phyloP scores from a whole-genome alignment of 1,140 invertebrate species.

The Diabrotica virgifera region DNA sequence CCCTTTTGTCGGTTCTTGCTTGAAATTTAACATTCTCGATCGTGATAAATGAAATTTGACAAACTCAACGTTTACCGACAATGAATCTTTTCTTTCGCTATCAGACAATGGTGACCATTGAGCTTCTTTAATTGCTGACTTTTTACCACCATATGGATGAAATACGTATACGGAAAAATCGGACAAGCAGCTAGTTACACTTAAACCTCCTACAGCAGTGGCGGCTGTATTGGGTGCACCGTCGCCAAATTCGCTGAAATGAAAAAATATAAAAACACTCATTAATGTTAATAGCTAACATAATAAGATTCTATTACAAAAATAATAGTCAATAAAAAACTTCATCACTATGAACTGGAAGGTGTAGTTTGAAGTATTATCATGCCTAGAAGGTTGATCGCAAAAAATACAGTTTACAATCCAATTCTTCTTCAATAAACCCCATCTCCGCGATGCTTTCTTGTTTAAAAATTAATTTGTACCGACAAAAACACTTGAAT shows the following conservation, averaged over 20 bases:
- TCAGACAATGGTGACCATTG: constrained; percentile 85
- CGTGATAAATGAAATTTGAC: constrained; percentile 93
- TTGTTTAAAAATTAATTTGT: no score
- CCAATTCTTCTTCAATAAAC: no score
- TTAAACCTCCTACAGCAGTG: constrained; percentile 79
- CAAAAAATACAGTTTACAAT: no score
- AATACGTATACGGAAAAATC: constrained; percentile 98
- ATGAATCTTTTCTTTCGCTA: constrained; percentile 88
- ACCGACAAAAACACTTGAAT: no score
- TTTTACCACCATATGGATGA: constrained; percentile 94
- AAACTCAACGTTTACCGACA: constrained; percentile 95
- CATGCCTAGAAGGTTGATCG: no score
- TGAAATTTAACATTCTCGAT: constrained; percentile 79
- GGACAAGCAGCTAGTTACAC: constrained; percentile 90
- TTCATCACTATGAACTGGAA: no score
- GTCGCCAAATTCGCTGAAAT: constrained; percentile 57
- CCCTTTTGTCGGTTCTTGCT: constrained; percentile 50
- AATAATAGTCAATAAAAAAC: constrained; percentile 11
- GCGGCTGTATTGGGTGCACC: constrained; percentile 53
- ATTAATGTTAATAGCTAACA: no score
- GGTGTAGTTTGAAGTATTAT: no score
- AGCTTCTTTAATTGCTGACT: constrained; percentile 72
- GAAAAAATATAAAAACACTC: constrained; percentile 1
- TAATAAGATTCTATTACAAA: no score
- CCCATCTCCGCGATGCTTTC: no score